Evolutionary conservation across 1,140 invertebrate genomes (phyloP).

Genomic region (Globodera rostochiensis): DNA sequence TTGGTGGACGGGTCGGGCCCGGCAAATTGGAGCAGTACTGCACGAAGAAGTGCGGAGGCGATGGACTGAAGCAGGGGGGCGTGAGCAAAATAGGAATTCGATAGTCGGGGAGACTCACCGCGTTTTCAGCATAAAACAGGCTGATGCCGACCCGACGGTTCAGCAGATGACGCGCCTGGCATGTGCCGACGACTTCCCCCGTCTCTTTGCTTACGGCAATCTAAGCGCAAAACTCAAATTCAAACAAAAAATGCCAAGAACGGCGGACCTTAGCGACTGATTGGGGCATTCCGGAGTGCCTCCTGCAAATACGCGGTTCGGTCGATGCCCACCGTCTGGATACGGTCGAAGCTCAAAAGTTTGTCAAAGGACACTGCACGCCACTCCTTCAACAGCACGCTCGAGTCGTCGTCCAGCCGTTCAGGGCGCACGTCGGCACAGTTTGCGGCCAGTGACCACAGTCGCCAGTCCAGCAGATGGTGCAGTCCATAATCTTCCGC

Average conservation of each 20-base stretch:
- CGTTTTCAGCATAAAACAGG: background rate
- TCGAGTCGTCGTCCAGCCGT: background rate
- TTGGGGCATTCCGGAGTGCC: background rate
- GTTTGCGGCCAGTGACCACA: background rate
- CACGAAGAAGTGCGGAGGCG: background rate
- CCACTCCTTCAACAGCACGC: slow-evolving; percentile 7
- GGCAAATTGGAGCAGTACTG: background rate
- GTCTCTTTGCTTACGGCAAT: background rate
- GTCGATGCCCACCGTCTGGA: slow-evolving; percentile 1
- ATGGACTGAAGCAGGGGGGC: background rate
- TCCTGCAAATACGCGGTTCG: background rate
- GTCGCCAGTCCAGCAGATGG: slow-evolving; percentile 3
- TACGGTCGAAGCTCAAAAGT: background rate
- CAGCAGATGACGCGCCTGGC: background rate
- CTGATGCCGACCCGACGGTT: background rate
- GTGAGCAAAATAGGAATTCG: background rate
- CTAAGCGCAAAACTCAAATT: background rate
- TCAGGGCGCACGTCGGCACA: background rate
- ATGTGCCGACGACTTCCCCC: background rate
- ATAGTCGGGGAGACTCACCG: background rate
- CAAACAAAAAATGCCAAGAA: background rate
- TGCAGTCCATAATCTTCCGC: background rate
- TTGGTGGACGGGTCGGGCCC: background rate
- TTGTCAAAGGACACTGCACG: background rate
- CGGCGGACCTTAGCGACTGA: background rate